Evolutionary conservation across 2,113 vertebrate species (phyloP), one percentile per base, ranked within the genome.

Genomic region (Mungos mungo): DNA sequence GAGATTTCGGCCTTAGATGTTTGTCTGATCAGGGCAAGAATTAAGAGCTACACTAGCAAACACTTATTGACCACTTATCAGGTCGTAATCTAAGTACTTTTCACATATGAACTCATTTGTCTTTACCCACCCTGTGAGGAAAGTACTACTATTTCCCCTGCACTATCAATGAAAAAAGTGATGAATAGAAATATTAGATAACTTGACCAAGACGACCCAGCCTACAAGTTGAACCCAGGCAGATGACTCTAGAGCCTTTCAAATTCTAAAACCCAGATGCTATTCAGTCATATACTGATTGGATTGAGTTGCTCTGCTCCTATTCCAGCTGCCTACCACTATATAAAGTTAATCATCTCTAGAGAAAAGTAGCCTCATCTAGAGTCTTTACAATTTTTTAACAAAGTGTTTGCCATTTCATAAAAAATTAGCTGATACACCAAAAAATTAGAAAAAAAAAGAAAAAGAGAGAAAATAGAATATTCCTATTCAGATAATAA

Each of bases 401-500:
- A 52, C 23, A 65, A 88, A 93, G 68, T 74, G 10, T 52, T 27
- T 87, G 68, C 25, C 29, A 83, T 33, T 88, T 76, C 68, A 77
- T 65, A 45, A 69, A 81, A 94, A 77, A 82, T 82, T 63, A 31
- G 13, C 69, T 63, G 27, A 38, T 10, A 35, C 19, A 57, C 9
- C n/a, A 82, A 90, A 23, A 96, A 97, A 90, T 66, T 35, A 47
- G 23, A 90, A 69, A 94, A 65, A 9, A 79, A 52, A 45, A 50
- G 33, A 79, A 79, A 29, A 31, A 79, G 65, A 45, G n/a, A n/a
- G 31, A 54, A 16, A 72, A 41, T 13, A 88, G 16, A 82, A 54
- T 54, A 54, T 18, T 54, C 16, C 52, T 16, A 54, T 54, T 54
- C 16, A 54, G 52, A 54, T 54, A 54, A 54, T 54, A 54, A 54